Evolutionary conservation across 92 coral and sea anemone genomes (phyloP).

Genomic region (Porites rus): DNA sequence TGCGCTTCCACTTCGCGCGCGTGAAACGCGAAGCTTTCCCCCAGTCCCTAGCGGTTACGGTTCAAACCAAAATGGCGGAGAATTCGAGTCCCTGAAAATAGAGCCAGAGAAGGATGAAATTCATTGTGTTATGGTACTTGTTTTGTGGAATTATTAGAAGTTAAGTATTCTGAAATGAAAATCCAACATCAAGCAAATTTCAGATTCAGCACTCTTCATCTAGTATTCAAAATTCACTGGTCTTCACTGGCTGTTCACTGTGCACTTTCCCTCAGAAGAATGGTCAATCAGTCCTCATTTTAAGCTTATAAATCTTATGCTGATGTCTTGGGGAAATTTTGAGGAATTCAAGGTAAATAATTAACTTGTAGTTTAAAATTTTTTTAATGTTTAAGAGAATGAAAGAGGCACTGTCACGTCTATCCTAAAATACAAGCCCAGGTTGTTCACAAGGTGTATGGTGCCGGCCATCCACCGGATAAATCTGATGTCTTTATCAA

Average conservation of each 20-base stretch:
- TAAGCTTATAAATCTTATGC: background rate
- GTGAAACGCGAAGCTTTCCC: background rate
- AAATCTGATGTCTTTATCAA: too few species aligned
- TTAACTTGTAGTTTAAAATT: background rate
- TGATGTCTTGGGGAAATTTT: slow-evolving; percentile 55
- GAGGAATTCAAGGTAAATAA: slow-evolving; percentile 38
- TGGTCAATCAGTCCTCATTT: too few species aligned
- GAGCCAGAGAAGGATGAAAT: too few species aligned
- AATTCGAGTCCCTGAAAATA: too few species aligned
- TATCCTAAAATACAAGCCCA: background rate
- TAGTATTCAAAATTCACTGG: background rate
- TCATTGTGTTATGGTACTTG: background rate
- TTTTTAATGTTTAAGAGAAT: too few species aligned
- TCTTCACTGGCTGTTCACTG: background rate
- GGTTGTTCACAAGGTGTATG: too few species aligned
- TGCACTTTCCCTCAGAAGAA: background rate
- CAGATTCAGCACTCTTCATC: background rate
- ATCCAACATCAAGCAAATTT: background rate
- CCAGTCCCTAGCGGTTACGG: slow-evolving; percentile 7
- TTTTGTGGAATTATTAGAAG: background rate
- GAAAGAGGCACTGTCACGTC: background rate
- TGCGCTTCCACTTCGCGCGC: too few species aligned
- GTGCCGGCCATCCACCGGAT: too few species aligned
- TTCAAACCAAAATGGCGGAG: slow-evolving; percentile 13
- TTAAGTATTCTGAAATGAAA: too few species aligned